A percentile compares a stretch with the other conserved stretches of the same genome.
phyloP scores from a whole-genome alignment of 53 echinoderm and acorn worm genomes.

The Henricia sp. region DNA sequence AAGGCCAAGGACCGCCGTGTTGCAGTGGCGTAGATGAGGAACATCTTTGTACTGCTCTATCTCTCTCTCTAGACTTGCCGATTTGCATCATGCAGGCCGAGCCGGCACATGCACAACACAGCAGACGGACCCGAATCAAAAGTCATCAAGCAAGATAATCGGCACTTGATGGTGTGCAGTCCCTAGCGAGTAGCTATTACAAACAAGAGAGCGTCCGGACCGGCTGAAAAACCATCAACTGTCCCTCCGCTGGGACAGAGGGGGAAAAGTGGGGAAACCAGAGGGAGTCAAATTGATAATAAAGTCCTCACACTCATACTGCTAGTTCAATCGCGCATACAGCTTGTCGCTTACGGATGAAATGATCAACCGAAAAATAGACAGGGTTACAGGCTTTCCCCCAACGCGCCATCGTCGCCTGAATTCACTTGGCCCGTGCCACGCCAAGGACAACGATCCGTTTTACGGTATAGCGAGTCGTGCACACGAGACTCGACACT shows the following conservation, averaged over 20 bases:
- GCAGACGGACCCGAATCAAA: slow-evolving; percentile 34
- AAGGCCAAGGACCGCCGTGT: too few species aligned
- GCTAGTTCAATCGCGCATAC: slow-evolving; percentile 12
- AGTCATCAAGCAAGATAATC: slow-evolving; percentile 49
- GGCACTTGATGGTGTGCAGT: slow-evolving; percentile 30
- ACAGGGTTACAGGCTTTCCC: not conserved
- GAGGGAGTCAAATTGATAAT: not conserved
- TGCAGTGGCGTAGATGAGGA: too few species aligned
- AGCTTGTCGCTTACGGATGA: slow-evolving; percentile 1
- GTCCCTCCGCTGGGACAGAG: not conserved
- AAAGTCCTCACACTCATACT: slow-evolving; percentile 1
- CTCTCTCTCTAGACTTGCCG: too few species aligned
- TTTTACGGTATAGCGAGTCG: slow-evolving; percentile 1
- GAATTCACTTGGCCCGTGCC: too few species aligned
- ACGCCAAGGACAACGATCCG: not conserved
- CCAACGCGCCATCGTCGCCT: not conserved
- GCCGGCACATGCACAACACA: not conserved
- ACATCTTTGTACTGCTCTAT: too few species aligned
- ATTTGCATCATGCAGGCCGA: too few species aligned
- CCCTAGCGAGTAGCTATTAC: slow-evolving; percentile 14
- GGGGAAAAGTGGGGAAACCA: not conserved
- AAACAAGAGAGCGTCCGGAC: slow-evolving; percentile 45
- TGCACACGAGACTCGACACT: not conserved
- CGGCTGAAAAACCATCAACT: slow-evolving; percentile 35
- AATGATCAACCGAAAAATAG: not conserved